These are phyloP conservation scores for Pangasianodon hypophthalmus DNA, from an alignment of 2,113 vertebrate genomes.

Conservation along the genomic window DNA sequence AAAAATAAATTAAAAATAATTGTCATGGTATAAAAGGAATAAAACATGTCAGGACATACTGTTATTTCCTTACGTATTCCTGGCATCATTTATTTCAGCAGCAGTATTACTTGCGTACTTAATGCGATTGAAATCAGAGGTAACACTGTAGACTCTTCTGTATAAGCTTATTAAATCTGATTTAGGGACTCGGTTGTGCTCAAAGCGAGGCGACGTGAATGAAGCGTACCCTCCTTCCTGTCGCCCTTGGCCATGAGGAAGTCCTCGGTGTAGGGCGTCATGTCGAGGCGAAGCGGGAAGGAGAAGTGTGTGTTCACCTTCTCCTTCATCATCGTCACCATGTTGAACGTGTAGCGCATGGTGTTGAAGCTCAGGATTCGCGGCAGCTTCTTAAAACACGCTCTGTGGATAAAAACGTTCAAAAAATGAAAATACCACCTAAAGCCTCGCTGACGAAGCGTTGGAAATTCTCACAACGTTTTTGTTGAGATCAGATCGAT, in stretches of 20 bases:
- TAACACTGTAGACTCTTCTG: too few relatives aligned
- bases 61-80: background rate
- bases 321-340: slow-evolving; percentile 99
- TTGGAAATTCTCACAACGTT: too few relatives aligned
- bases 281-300: slow-evolving; percentile 95
- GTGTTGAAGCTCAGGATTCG: slow-evolving; percentile 99
- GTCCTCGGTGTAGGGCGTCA: slow-evolving; percentile 98
- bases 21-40: too few relatives aligned
- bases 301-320: slow-evolving; percentile 99
- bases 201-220: background rate
- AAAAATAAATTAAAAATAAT: too few relatives aligned
- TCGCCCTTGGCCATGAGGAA: slow-evolving; percentile 98
- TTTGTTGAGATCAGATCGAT: background rate
- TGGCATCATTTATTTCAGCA: too few relatives aligned
- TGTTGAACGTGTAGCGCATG: slow-evolving; percentile 99
- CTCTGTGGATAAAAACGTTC: slow-evolving; percentile 70
- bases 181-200: background rate
- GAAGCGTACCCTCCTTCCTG: slow-evolving; percentile 85
- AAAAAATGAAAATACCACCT: background rate
- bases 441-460: fast-evolving
- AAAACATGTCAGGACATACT: too few relatives aligned
- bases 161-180: too few relatives aligned
- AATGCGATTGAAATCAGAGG: too few relatives aligned
- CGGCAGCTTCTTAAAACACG: slow-evolving; percentile 98
- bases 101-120: too few relatives aligned